Conservation (phyloP, 2,888 invertebrate species). For the Eledona agricola region DNA sequence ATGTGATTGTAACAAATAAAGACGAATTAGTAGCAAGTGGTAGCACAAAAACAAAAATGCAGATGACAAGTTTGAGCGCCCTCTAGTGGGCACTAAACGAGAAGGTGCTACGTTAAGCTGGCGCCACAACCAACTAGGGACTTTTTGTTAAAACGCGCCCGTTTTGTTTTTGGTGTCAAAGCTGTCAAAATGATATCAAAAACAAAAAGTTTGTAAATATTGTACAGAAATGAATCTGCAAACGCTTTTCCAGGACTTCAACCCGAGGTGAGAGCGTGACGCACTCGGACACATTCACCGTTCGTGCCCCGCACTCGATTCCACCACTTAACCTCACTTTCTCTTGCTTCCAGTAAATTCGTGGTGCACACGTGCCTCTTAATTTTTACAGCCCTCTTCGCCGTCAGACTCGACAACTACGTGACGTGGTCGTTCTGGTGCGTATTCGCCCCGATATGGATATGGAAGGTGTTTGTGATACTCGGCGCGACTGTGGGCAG, state of each 20-base stretch:
- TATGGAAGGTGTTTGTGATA: constrained; percentile 94
- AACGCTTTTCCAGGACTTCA: constrained; percentile 89
- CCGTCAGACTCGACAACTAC: constrained; percentile 86
- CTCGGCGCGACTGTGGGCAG: constrained; percentile 91
- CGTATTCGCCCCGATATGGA: constrained; percentile 96
- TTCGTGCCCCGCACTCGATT: background rate
- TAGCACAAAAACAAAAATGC: too few species aligned
- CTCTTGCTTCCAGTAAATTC: constrained; percentile 84
- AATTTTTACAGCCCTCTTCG: constrained; percentile 89
- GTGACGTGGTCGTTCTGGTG: constrained; percentile 96
- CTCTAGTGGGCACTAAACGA: too few species aligned
- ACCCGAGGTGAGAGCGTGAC: constrained; percentile 76
- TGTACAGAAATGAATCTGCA: constrained; percentile 79
- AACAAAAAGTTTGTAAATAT: constrained; percentile 28
- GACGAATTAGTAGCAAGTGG: too few species aligned
- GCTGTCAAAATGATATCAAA: constrained; percentile 21
- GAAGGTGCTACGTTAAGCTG: too few species aligned
- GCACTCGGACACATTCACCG: constrained; percentile 5
- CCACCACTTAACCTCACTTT: constrained; percentile 31
- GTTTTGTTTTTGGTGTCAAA: too few species aligned
- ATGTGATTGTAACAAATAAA: too few species aligned
- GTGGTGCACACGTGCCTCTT: constrained; percentile 93
- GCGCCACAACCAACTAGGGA: too few species aligned
- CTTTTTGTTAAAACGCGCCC: too few species aligned
- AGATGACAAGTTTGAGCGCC: too few species aligned